A percentile compares a stretch with the other conserved stretches of the same genome.
Conservation (phyloP, 2,888 invertebrate genomes). For the Lucinisca nassula region DNA sequence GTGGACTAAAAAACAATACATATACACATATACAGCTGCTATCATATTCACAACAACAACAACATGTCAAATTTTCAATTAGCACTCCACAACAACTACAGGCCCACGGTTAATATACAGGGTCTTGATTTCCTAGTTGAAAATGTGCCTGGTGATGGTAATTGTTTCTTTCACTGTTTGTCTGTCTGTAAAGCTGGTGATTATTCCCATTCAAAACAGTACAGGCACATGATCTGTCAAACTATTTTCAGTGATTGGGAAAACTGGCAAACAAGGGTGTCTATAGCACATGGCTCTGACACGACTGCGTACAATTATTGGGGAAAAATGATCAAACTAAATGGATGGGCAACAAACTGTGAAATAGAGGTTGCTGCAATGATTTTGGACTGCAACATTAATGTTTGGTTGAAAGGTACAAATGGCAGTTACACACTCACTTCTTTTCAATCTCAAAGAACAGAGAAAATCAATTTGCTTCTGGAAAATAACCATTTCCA, state of each 20-base stretch:
- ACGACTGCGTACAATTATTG: background rate
- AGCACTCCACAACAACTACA: no score
- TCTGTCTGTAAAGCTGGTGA: background rate
- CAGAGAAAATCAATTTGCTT: background rate
- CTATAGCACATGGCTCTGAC: background rate
- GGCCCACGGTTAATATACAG: no score
- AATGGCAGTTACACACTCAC: background rate
- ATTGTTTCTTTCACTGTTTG: slow-evolving; percentile 10
- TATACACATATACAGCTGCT: no score
- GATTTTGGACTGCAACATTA: background rate
- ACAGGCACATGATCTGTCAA: background rate
- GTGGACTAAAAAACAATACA: no score
- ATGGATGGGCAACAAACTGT: slow-evolving; percentile 10
- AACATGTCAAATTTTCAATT: no score
- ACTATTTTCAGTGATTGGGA: background rate
- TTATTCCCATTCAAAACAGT: background rate
- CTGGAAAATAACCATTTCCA: background rate
- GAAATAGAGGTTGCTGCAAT: background rate
- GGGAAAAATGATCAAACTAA: background rate
- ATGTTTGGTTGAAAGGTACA: slow-evolving; percentile 2
- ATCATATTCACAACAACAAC: no score
- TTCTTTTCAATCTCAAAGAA: background rate
- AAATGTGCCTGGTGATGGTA: slow-evolving; percentile 9
- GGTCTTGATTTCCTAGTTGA: background rate
- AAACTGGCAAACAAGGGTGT: background rate